A percentile compares a stretch with the other conserved stretches of the same genome.
phyloP scores from a whole-genome alignment of 2,888 invertebrate species.

The Cancer borealis region DNA sequence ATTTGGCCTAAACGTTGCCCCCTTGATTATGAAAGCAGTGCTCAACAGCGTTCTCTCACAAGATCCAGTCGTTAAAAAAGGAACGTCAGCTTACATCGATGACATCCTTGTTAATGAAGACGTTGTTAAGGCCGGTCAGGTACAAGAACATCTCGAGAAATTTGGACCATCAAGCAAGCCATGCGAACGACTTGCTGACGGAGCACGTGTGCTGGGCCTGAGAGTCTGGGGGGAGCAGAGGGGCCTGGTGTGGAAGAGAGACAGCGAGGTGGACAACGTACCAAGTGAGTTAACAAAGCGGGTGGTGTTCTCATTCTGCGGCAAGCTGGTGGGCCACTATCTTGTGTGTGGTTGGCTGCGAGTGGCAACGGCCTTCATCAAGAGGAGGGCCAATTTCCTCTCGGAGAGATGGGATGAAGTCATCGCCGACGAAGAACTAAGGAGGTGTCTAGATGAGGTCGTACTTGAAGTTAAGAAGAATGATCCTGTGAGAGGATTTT shows the following conservation, averaged over 20 bases:
- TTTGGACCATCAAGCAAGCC: slow-evolving; percentile 50
- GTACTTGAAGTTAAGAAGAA: background rate
- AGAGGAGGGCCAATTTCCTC: slow-evolving; percentile 8
- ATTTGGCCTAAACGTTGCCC: too few relatives aligned
- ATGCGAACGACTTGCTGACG: slow-evolving; percentile 35
- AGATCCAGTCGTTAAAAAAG: background rate
- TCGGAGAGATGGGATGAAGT: slow-evolving; percentile 52
- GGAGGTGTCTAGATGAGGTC: background rate
- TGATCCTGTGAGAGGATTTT: slow-evolving; percentile 42
- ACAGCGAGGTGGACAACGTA: slow-evolving; percentile 28
- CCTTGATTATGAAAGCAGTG: slow-evolving; percentile 49
- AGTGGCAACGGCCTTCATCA: slow-evolving; percentile 57
- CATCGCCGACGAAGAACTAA: background rate
- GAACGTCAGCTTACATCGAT: slow-evolving; percentile 57
- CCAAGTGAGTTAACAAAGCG: slow-evolving; percentile 45
- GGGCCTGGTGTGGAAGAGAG: slow-evolving; percentile 8
- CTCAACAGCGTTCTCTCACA: slow-evolving; percentile 22
- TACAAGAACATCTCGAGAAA: background rate
- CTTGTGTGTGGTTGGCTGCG: slow-evolving; percentile 62
- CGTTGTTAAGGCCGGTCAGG: slow-evolving; percentile 18
- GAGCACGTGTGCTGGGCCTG: slow-evolving; percentile 60
- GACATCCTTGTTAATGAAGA: slow-evolving; percentile 59
- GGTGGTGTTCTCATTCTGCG: slow-evolving; percentile 41
- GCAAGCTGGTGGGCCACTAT: background rate
- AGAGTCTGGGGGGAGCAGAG: slow-evolving; percentile 54